These are phyloP conservation scores for Lochmaea crataegi DNA, from an alignment of 2,888 invertebrate genomes.

Conservation along the genomic window DNA sequence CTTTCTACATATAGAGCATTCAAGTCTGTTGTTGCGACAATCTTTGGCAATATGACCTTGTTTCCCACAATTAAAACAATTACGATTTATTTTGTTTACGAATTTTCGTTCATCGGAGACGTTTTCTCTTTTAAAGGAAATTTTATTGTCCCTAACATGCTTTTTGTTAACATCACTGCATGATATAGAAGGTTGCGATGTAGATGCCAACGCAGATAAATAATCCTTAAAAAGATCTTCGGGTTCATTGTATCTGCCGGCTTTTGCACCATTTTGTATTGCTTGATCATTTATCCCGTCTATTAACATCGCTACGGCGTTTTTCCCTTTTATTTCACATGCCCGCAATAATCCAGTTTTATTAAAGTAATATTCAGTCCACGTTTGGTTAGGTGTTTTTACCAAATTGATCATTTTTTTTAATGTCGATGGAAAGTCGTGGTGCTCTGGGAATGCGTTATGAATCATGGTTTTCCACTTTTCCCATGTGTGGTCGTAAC, in stretches of 20 bases:
- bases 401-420: slow-evolving; percentile 32
- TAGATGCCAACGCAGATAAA: background rate
- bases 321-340: slow-evolving; percentile 34
- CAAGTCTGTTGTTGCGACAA: slow-evolving; percentile 15
- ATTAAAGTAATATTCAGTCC: slow-evolving; percentile 38
- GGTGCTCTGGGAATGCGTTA: slow-evolving; percentile 37
- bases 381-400: slow-evolving; percentile 34
- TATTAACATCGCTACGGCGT: slow-evolving; percentile 37
- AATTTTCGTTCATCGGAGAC: background rate
- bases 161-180: too few relatives aligned
- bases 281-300: slow-evolving; percentile 34
- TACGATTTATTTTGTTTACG: background rate
- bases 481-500: slow-evolving; percentile 18
- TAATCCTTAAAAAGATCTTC: background rate
- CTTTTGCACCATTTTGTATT: slow-evolving; percentile 22
- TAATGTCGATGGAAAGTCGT: slow-evolving; percentile 37
- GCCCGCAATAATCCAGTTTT: slow-evolving; percentile 33
- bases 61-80: slow-evolving; percentile 21
- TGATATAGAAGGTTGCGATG: background rate
- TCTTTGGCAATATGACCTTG: slow-evolving; percentile 19
- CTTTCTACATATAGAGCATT: slow-evolving; percentile 22
- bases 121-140: background rate
- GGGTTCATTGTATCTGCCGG: slow-evolving; percentile 35
- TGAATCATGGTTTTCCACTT: slow-evolving; percentile 22
- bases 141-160: background rate